phyloP scores from a whole-genome alignment of 2,797 vertebrate species.

The Pempheris klunzingeri region DNA sequence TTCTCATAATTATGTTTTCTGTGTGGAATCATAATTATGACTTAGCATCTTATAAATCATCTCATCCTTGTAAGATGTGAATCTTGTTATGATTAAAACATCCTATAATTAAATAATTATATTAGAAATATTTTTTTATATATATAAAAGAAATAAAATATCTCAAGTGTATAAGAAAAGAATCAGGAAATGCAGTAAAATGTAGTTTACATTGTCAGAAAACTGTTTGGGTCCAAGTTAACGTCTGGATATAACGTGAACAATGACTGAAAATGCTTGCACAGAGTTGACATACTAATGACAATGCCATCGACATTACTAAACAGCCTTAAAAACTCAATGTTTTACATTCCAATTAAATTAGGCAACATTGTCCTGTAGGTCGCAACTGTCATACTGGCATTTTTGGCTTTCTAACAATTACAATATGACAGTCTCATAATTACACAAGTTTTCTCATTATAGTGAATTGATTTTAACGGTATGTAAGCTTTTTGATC shows the following conservation, averaged over 20 bases:
- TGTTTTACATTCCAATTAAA: neutral
- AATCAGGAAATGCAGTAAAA: neutral
- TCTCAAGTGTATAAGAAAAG: neutral
- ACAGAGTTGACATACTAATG: neutral
- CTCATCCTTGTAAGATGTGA: neutral
- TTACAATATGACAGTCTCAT: neutral
- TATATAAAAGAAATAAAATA: too few species aligned
- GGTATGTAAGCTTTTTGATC: too few species aligned
- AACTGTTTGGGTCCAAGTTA: neutral
- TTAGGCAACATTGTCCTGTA: neutral
- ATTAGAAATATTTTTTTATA: too few species aligned
- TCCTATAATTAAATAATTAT: too few species aligned
- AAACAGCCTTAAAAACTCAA: neutral
- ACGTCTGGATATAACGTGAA: neutral
- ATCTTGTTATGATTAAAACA: too few species aligned
- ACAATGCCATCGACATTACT: neutral
- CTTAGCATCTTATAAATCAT: neutral
- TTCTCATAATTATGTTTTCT: constrained; percentile 9
- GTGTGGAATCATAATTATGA: neutral
- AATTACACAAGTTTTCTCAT: neutral
- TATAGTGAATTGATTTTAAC: neutral
- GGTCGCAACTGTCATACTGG: neutral
- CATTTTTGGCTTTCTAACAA: too few species aligned
- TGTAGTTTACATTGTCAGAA: neutral
- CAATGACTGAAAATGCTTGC: neutral